Evolutionary conservation across 2,113 vertebrate species (phyloP).

Genomic region (Aplodontia rufa): DNA sequence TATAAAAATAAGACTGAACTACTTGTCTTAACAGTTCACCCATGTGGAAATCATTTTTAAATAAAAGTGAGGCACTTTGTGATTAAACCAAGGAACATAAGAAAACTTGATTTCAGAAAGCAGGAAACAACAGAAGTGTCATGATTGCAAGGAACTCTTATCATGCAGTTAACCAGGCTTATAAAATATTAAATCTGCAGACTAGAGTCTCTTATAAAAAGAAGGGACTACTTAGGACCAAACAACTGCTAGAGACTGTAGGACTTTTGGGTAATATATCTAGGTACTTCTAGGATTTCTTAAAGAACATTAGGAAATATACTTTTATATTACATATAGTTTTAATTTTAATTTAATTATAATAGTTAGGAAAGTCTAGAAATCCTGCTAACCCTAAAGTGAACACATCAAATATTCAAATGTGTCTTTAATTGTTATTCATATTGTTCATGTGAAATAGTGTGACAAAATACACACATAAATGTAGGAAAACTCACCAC

Average conservation of each 20-base stretch:
- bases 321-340: too few relatives aligned
- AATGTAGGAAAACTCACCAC: neutral
- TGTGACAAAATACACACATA: neutral
- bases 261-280: fast-evolving
- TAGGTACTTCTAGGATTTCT: neutral
- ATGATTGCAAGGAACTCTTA: neutral
- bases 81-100: neutral
- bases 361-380: neutral
- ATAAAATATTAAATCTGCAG: neutral
- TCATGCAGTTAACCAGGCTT: neutral
- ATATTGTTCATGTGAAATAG: neutral
- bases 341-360: too few relatives aligned
- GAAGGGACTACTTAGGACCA: neutral
- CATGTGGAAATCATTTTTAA: neutral
- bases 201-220: neutral
- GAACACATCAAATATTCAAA: neutral
- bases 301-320: too few relatives aligned
- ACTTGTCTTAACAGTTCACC: neutral
- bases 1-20: neutral
- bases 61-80: neutral
- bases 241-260: neutral
- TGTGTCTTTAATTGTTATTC: neutral
- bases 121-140: neutral
- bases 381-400: neutral
- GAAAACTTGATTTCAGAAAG: neutral